These are phyloP conservation scores for Pandemis heparana DNA, from an alignment of 2,888 invertebrate genomes.

Conservation along the genomic window DNA sequence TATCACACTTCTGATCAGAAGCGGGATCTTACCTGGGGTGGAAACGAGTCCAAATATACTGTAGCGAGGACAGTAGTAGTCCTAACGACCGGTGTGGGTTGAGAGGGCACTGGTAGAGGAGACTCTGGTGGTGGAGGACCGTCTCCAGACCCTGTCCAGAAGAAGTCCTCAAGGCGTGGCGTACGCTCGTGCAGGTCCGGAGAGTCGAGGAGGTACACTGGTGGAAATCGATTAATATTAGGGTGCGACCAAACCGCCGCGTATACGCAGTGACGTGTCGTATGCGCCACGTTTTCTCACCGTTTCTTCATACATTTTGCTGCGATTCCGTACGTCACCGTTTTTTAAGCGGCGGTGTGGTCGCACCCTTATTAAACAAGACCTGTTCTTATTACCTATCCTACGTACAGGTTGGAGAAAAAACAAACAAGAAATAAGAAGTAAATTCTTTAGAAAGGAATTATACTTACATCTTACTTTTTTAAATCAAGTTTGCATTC, in stretches of 20 bases:
- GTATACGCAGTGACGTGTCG: no score
- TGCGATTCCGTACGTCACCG: no score
- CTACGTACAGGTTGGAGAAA: no score
- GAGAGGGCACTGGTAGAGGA: slow-evolving; percentile 69
- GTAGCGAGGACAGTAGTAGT: slow-evolving; percentile 90
- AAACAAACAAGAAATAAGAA: no score
- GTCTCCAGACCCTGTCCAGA: slow-evolving; percentile 96
- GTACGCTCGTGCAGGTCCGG: slow-evolving; percentile 75
- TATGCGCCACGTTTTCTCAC: no score
- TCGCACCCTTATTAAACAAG: not conserved
- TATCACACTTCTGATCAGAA: slow-evolving; percentile 2
- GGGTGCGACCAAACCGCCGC: no score
- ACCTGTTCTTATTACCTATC: not conserved
- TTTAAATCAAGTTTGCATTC: no score
- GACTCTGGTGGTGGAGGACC: slow-evolving; percentile 87
- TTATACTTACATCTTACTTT: no score
- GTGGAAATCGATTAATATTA: not conserved
- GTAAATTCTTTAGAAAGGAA: no score
- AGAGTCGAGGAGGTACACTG: slow-evolving; percentile 76
- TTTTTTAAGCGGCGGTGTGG: no score
- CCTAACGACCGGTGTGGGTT: slow-evolving; percentile 84
- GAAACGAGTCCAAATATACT: slow-evolving; percentile 87
- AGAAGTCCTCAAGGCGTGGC: slow-evolving; percentile 92
- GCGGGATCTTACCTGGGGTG: slow-evolving; percentile 66
- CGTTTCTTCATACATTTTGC: no score